Base-by-base conservation (phyloP, 2,113 vertebrate genomes). In the Xenopus borealis region DNA sequence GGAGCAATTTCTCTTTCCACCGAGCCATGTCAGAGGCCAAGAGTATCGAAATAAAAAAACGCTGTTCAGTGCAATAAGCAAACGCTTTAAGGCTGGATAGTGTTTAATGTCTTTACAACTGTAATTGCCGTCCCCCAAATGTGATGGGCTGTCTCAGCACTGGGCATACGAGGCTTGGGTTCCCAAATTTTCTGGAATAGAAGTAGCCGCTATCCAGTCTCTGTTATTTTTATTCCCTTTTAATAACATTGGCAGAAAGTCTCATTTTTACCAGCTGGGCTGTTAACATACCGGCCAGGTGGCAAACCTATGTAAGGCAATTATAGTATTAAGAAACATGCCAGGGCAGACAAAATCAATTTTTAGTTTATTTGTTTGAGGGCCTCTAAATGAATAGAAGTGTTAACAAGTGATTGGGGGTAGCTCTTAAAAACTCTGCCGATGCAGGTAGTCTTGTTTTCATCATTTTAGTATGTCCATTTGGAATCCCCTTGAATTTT, bases 11-110 rank as follows among this genome's bases (percentile, higher is more conserved):
- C 61, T 77, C 59, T 70, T 64, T 77, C 66, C 59, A 45, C 67
- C 11, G 20, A 77, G 66, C 70, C 67, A 63, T 77, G 74, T 77
- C 74, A 77, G 19, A 77, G 74, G 74, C 66, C 74, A 70, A 70
- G 62, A 76, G 46, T 7, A 44, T 55, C 19, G 19, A 63, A 50
- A 61, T 44, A 16, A 66, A 74, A 66, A 75, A 69, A 63, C 63
- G 27, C 18, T 58, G 50, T 62, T 77, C 69, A 47, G 61, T 63
- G 73, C 73, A 76, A 69, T 76, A 76, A 55, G 27, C 55, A 70
- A 69, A 55, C 30, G 45, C 20, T 76, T 44, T 57, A 55, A 70
- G 11, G 66, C 30, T 64, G 61, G 16, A 57, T 46, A 70, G 64
- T 77, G 46, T 50, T 64, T 64, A 76, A 77, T 64, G 45, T 53